phyloP scores from a whole-genome alignment of 2,113 vertebrate species.

The Benitochromis conjunctus region DNA sequence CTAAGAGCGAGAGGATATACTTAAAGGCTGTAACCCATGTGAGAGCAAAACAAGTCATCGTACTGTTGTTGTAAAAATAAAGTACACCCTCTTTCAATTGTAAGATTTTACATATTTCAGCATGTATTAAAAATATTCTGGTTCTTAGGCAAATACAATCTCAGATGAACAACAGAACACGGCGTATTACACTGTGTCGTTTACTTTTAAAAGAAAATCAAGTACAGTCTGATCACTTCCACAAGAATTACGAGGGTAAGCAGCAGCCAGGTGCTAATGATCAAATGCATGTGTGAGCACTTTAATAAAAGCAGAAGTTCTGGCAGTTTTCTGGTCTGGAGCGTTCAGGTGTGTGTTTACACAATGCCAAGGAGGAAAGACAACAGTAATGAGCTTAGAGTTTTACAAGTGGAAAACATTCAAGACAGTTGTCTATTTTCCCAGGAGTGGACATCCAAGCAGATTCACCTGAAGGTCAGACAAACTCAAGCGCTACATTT shows the following conservation, averaged over 20 bases:
- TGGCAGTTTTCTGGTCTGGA: neutral
- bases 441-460: neutral
- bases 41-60: neutral
- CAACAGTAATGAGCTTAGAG: neutral
- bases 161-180: neutral
- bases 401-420: neutral
- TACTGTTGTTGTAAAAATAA: neutral
- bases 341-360: neutral
- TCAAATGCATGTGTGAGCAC: neutral
- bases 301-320: fast-evolving
- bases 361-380: neutral
- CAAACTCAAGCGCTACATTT: neutral
- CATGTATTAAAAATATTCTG: neutral
- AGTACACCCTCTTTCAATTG: neutral
- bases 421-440: neutral
- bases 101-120: neutral
- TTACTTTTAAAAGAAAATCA: neutral
- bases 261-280: neutral
- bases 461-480: neutral
- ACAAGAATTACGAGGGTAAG: neutral
- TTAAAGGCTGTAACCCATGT: neutral
- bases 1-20: neutral
- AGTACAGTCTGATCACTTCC: neutral
- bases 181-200: neutral
- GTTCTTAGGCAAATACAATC: neutral